Conservation (phyloP, 1,140 invertebrate species). For the Nylanderia fulva region DNA sequence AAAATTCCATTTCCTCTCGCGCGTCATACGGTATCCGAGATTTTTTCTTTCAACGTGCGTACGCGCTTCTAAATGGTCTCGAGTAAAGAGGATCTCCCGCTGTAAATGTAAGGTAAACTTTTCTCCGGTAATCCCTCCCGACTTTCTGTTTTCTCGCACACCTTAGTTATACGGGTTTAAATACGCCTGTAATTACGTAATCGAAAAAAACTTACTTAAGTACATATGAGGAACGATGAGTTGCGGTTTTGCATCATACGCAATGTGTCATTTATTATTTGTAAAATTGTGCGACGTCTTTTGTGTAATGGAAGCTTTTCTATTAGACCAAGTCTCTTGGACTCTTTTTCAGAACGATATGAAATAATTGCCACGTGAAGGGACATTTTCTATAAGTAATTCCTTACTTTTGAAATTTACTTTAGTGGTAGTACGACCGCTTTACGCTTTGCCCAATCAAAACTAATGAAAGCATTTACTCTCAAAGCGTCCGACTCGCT, state of each 20-base stretch:
- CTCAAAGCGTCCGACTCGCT: conserved; percentile 55
- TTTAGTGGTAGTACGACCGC: conserved; percentile 46
- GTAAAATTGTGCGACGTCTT: neutral
- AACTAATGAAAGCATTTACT: conserved; percentile 62
- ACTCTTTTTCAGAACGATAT: neutral
- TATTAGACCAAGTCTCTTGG: neutral
- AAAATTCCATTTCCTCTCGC: conserved; percentile 81
- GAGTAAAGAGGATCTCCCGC: conserved; percentile 4
- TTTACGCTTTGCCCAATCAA: conserved; percentile 59
- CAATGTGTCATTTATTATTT: neutral
- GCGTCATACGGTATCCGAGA: conserved; percentile 72
- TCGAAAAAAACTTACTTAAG: neutral
- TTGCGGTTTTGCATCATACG: neutral
- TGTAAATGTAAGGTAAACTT: conserved; percentile 55
- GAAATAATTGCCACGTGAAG: conserved; percentile 47
- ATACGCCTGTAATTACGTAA: neutral
- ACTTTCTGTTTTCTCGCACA: neutral
- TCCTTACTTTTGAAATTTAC: conserved; percentile 56
- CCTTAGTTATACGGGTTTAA: neutral
- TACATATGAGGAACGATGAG: neutral
- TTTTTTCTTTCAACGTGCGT: conserved; percentile 74
- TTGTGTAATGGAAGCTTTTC: neutral
- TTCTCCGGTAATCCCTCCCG: neutral
- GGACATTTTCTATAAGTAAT: conserved; percentile 45
- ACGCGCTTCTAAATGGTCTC: conserved; percentile 73